Evolutionary conservation across 1,140 invertebrate species (phyloP).

Genomic region (Camponotus floridanus): DNA sequence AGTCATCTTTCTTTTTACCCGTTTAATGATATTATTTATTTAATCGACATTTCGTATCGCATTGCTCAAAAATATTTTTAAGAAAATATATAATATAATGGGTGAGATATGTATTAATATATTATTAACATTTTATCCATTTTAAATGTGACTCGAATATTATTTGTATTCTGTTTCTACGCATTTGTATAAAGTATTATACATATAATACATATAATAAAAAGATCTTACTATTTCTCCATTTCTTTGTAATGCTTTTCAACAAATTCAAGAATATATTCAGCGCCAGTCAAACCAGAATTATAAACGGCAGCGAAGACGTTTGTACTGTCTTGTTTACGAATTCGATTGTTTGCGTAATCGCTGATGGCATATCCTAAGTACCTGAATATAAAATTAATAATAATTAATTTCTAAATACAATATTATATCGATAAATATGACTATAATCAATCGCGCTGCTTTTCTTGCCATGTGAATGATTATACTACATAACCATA

Average conservation of each 20-base stretch:
- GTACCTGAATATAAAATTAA: slow-evolving; percentile 83
- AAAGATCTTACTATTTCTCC: slow-evolving; percentile 86
- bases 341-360: slow-evolving; percentile 88
- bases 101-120: not conserved
- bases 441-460: not conserved
- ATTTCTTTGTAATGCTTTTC: slow-evolving; percentile 87
- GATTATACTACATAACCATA: not conserved
- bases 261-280: slow-evolving; percentile 89
- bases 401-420: not conserved
- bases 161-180: not conserved
- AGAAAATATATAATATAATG: not conserved
- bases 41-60: not conserved
- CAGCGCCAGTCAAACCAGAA: slow-evolving; percentile 87
- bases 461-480: not conserved
- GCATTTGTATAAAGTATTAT: too few relatives aligned
- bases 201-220: not conserved
- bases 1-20: slow-evolving; percentile 62
- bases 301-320: slow-evolving; percentile 88
- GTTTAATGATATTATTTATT: not conserved
- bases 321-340: slow-evolving; percentile 89
- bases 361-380: slow-evolving; percentile 87
- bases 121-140: not conserved
- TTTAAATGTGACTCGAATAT: not conserved
- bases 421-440: not conserved
- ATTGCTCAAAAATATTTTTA: not conserved